Base-by-base conservation (phyloP, 2,113 vertebrate species). In the Notarius quadriscutis region DNA sequence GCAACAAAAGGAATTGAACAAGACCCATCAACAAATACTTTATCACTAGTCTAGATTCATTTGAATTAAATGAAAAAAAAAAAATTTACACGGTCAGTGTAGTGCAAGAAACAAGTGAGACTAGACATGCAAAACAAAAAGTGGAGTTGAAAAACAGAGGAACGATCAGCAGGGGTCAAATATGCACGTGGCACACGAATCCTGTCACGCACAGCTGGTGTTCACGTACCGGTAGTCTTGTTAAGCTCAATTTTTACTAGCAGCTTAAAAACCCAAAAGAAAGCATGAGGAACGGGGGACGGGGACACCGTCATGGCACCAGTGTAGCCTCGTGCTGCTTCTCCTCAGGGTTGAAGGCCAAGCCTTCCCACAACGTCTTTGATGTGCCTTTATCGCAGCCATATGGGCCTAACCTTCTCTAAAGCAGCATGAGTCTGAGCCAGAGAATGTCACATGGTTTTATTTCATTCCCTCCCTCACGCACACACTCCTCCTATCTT, bases 321-420 rank as follows among this genome's bases (percentile, higher is more conserved):
- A 94, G 92, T 92, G 93, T 93, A 94, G 93, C 93, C 93, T 91
- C 92, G 93, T 60, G 63, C 93, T 92, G 92, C 91, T 91, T 92
- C 94, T 91, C 92, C 77, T 92, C 92, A 94, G 93, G 95, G 91
- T 91, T 91, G 89, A 92, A 94, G 91, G 93, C 90, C 58, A 88
- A 87, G 62, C 86, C 93, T 93, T 95, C 94, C 92, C 87, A 94
- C 92, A 89, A 95, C 92, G 89, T 60, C 96, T 97, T 96, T 97
- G 94, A 97, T 95, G 96, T 94, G 91, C 84, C 91, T 95, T 94
- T 92, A 95, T 95, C 93, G 92, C 18, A 94, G 92, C 95, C 95
- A 95, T 93, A 94, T 95, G 94, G 93, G 71, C 87, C 89, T 89
- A 93, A 95, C 94, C 91, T 58, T 86, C 78, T 50, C 2, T 79